Base-by-base conservation (phyloP, 2,888 invertebrate species). In the Eurytoma adleriae region DNA sequence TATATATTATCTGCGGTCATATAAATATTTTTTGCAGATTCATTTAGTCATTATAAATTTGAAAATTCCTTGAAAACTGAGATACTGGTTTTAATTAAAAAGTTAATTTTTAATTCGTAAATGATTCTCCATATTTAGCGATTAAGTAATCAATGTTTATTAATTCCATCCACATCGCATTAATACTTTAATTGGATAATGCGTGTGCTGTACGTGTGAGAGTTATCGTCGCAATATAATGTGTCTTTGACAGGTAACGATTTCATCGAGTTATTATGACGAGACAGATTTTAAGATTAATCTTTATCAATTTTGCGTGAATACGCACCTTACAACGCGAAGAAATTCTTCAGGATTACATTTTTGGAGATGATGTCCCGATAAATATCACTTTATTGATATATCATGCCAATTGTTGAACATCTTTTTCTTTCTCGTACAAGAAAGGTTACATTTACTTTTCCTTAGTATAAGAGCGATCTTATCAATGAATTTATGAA, bases 281-380 rank as follows among this genome's bases (percentile, higher is more conserved):
- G 61, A 72, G 72, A 78, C 61, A 67, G 71, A 72, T 78, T 72
- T 68, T 5, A 27, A 59, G 73, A 79, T 79, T 68, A 71, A 5
- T 50, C 52, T 24, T 79, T 79, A 68, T 62, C 68, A 72, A 61
- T 7, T 78, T 73, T 59, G 67, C 56, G 40, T 68, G 30, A 20
- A 68, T 7, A 7, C 16, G 16, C 20, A 12, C 56, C 30, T 40
- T 48, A 48, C 40, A 40, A 7, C 4, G 40, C 40, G 24, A 56
- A 77, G 40, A 77, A 48, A 64, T 77, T 64, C 20, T 68, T 61
- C 54, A 52, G 5, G 27, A 75, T 59, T 75, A 66, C 18, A 20
- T 57, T 74, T 68, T 75, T 68, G 27, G 56, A 54, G 50, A 68
- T 75, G 68, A 68, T 75, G 61, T 18, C 16, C 18, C 40, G 4